These are phyloP conservation scores for Euphonia xanthogaster DNA, from an alignment of 2,797 vertebrate genomes.

Conservation along the genomic window DNA sequence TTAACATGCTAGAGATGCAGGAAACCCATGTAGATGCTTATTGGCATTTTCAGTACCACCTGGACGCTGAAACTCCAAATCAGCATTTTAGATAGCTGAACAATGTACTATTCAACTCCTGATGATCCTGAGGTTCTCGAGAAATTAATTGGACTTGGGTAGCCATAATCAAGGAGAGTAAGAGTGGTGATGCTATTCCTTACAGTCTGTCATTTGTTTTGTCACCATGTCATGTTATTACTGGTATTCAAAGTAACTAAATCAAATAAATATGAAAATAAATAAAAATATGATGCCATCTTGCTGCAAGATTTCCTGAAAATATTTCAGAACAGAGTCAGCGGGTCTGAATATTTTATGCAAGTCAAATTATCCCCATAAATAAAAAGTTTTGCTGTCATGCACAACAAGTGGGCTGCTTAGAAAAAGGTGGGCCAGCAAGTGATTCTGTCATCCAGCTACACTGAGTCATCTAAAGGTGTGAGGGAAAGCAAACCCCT, in stretches of 20 bases:
- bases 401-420: neutral
- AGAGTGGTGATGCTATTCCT: neutral
- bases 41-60: neutral
- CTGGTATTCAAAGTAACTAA: neutral
- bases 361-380: neutral
- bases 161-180: neutral
- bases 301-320: neutral
- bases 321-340: neutral
- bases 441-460: neutral
- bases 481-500: neutral
- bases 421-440: neutral
- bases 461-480: neutral
- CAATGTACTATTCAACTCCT: neutral
- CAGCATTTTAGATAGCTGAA: neutral
- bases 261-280: neutral
- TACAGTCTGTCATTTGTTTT: neutral
- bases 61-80: neutral
- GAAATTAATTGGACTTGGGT: neutral
- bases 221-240: neutral
- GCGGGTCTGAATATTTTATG: neutral
- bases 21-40: neutral
- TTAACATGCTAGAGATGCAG: neutral
- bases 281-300: neutral
- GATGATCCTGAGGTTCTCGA: neutral
- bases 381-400: neutral